Evolutionary conservation across 2,113 vertebrate genomes (phyloP), one percentile per base, ranked within the genome.

Genomic region (Larimichthys polyactis): DNA sequence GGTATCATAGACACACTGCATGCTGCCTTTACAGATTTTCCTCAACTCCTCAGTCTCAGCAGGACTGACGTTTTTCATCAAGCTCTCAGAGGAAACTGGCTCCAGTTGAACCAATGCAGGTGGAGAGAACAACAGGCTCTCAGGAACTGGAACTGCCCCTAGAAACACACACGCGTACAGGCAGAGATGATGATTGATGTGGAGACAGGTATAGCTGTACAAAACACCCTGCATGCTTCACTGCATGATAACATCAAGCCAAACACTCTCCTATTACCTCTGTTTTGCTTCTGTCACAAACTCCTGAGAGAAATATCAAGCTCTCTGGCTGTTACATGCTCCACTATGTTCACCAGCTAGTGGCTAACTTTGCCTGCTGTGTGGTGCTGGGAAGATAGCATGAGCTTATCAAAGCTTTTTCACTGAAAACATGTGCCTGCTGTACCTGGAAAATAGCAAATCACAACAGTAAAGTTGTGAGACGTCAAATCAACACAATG

Each of bases 71-170:
- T 78, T 82, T 3, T 78, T 57, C 81, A 96, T 60, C 83, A 96
- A 75, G 6, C 79, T 29, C 22, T 93, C 71, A 24, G 81, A 77
- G 40, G 91, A 83, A 20, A 75, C 46, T 0, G 82, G 82, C 24
- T 57, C 44, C 71, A 95, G 91, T 4, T 89, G 74, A 72, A 40
- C 75, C 60, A 62, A 62, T 0, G 89, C 83, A 59, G 92, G 87
- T 0, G 20, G 22, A 49, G 95, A 92, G 75, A 92, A 86, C 82
- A 96, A 84, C 78, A 96, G 90, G 75, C 93, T 95, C 85, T 96
- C 96, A 57, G 96, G 96, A 58, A 78, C 60, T 19, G 95, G 96
- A 3, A 95, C 96, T 24, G 95, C 80, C 96, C 96, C 96, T 96
- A 62, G 27, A 71, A 57, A 83, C 27, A 87, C 57, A 75, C n/a